Evolutionary conservation across 1,140 invertebrate genomes (phyloP), one percentile per base, ranked within the genome.

Genomic region (Caenorhabditis latens): DNA sequence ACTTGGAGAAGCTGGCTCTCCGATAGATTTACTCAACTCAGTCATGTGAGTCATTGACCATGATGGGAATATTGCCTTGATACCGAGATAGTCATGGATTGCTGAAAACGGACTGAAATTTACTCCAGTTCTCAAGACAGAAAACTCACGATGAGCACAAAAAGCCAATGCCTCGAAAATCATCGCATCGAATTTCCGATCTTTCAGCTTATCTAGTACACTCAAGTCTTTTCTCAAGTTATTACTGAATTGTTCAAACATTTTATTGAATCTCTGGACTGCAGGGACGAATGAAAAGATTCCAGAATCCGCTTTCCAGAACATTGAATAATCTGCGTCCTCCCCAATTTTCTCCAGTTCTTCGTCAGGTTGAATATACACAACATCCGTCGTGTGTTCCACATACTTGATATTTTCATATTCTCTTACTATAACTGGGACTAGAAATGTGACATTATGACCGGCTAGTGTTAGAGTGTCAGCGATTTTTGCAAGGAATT

Each of bases 1-100:
- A 65, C 24, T 65, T 19, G 85, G 85, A n/a, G 85, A 48, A 3
- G n/a, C 9, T 9, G 85, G 85, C 50, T 83, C 71, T 57, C 85
- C 85, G n/a, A 71, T 53, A 3, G 42, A 55, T 9, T 58, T 50
- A 21, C 61, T 58, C 9, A 86, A 11, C 19, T 48, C 19, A 42
- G 43, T 32, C 16, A 82, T 57, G 9, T 83, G 71, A 16, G 57
- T 67, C 16, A 48, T 61, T 16, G 85, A 86, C 3, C 21, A 42
- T 0, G 71, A 42, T 40, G 61, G 61, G 43, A 82, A 58, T 48
- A 55, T 24, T 67, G 63, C 40, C 19, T 43, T 42, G 1, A 86
- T 82, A 42, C 53, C 75, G 8, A 86, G n/a, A 24, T 86, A 48
- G 3, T 86, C 85, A 7, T 50, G 53, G 16, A 86, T 40, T 32